Evolutionary conservation across 2,113 vertebrate species (phyloP).

Genomic region (Irena cyanogastra): DNA sequence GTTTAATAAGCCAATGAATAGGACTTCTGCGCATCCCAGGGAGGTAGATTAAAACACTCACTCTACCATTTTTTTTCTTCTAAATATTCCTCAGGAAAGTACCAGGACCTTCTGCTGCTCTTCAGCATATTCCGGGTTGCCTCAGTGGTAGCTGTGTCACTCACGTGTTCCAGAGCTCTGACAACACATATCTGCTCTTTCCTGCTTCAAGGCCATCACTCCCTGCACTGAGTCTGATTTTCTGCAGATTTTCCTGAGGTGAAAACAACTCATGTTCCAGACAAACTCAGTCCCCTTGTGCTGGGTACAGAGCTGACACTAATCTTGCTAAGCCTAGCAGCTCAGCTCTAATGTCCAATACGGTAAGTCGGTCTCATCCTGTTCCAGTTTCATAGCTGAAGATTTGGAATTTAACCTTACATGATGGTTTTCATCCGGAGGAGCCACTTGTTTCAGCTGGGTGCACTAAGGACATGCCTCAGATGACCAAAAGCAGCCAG

Average conservation of each 20-base stretch:
- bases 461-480: background rate
- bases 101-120: background rate
- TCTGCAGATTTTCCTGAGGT: background rate
- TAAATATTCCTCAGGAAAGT: background rate
- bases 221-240: background rate
- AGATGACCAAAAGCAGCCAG: background rate
- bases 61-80: accelerated
- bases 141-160: background rate
- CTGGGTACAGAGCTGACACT: background rate
- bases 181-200: background rate
- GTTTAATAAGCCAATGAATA: background rate
- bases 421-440: background rate
- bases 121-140: background rate
- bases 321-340: background rate
- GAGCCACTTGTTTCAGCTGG: background rate
- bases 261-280: background rate
- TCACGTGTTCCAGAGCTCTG: background rate
- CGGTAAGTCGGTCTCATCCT: background rate
- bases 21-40: background rate
- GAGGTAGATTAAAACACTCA: background rate
- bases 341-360: background rate
- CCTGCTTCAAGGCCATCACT: background rate
- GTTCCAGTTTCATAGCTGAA: background rate
- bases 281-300: background rate
- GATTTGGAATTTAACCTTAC: background rate